These are phyloP conservation scores for Ferrisia virgata DNA, from an alignment of 2,888 invertebrate species.

Conservation along the genomic window DNA sequence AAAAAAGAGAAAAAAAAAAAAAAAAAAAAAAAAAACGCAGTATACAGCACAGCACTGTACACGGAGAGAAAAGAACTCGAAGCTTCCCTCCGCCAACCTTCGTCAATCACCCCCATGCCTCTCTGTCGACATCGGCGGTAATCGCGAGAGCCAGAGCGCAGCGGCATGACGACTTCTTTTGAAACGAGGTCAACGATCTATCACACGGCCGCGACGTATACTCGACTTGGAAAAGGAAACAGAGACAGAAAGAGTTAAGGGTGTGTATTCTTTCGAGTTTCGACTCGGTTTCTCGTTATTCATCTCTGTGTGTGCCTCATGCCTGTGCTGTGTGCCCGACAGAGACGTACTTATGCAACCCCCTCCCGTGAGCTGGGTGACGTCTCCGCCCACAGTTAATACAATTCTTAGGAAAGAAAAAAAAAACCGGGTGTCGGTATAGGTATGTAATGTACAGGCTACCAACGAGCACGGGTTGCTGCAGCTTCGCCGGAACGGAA, in stretches of 20 bases:
- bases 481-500: not conserved
- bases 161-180: constrained; percentile 42
- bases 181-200: constrained; percentile 43
- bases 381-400: constrained; percentile 38
- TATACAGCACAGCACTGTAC: not conserved
- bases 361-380: constrained; percentile 40
- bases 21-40: constrained; percentile 14
- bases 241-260: constrained; percentile 41
- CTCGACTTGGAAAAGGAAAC: constrained; percentile 22
- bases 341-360: constrained; percentile 37
- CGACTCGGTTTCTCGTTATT: constrained; percentile 34
- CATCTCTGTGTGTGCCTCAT: not conserved
- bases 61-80: constrained; percentile 13
- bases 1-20: not conserved
- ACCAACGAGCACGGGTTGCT: not conserved
- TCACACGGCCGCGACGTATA: constrained; percentile 36
- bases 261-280: constrained; percentile 42
- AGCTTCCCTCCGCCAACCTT: constrained; percentile 42
- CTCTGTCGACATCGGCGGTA: not conserved
- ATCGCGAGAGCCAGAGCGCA: constrained; percentile 39
- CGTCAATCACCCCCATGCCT: constrained; percentile 26
- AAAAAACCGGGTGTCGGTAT: constrained; percentile 4
- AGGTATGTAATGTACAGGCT: not conserved
- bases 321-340: not conserved
- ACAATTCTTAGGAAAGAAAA: constrained; percentile 1